Percentiles rank a stretch among this genome's conserved stretches.
phyloP scores from a whole-genome alignment of 2,797 vertebrate species.

The Gouania willdenowi region DNA sequence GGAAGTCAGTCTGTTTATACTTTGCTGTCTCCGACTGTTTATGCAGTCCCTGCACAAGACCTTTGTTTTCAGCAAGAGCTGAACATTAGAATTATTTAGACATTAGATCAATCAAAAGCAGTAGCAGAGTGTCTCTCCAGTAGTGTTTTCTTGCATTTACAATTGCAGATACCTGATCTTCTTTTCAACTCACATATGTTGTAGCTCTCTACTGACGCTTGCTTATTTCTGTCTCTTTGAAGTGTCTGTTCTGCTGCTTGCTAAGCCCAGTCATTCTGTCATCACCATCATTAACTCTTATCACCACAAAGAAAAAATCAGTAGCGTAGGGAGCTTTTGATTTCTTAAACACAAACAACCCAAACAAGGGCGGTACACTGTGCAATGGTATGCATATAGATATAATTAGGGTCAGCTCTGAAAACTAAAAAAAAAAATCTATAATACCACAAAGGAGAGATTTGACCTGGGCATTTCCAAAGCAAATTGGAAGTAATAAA shows the following conservation, averaged over 20 bases:
- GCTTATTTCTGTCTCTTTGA: conserved; percentile 46
- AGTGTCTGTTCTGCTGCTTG: conserved; percentile 29
- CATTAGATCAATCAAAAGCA: too few relatives aligned
- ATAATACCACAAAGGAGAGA: too few relatives aligned
- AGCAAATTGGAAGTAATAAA: too few relatives aligned
- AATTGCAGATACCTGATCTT: too few relatives aligned
- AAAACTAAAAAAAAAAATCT: too few relatives aligned
- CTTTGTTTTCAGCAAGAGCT: too few relatives aligned
- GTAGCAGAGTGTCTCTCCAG: too few relatives aligned
- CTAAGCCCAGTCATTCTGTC: conserved; percentile 32
- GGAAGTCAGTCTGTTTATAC: conserved; percentile 6
- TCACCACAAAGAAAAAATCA: conserved; percentile 34
- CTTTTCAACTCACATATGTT: conserved; percentile 2
- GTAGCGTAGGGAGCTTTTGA: conserved; percentile 21
- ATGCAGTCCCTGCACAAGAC: neutral
- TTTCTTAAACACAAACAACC: conserved; percentile 3
- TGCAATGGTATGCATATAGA: too few relatives aligned
- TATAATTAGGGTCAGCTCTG: too few relatives aligned
- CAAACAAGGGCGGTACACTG: conserved; percentile 13
- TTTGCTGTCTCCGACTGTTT: conserved; percentile 13
- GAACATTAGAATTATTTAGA: too few relatives aligned
- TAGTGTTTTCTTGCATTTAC: too few relatives aligned
- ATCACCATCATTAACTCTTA: conserved; percentile 38
- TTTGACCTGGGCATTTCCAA: too few relatives aligned
- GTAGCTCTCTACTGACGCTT: conserved; percentile 25